These are phyloP conservation scores for Oryctolagus cuniculus DNA, from an alignment of 2,113 vertebrate species.

Conservation along the genomic window DNA sequence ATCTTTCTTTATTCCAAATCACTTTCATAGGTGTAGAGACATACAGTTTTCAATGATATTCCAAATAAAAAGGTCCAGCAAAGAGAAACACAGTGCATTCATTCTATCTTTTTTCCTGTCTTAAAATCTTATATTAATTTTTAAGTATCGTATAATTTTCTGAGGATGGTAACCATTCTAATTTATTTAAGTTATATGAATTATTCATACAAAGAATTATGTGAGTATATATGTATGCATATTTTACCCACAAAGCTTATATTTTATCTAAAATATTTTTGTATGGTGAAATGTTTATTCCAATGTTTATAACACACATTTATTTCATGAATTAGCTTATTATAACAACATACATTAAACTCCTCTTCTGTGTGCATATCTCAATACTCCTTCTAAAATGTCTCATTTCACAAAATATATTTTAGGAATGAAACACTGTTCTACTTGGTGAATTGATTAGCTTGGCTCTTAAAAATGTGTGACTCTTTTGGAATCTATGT, in stretches of 20 bases:
- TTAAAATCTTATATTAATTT: background rate
- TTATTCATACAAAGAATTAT: background rate
- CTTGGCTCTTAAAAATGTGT: slow-evolving; percentile 52
- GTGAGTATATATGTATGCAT: background rate
- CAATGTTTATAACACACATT: background rate
- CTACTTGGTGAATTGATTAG: slow-evolving; percentile 43
- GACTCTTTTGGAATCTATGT: background rate
- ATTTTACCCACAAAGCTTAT: background rate
- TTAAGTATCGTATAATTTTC: background rate
- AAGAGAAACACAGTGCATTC: background rate
- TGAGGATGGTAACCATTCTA: background rate
- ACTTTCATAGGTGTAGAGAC: background rate
- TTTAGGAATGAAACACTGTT: slow-evolving; percentile 20
- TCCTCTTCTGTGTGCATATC: background rate
- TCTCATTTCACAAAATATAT: background rate
- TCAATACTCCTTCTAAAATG: slow-evolving; percentile 21
- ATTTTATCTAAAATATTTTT: background rate
- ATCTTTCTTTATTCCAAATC: background rate
- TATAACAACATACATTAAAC: background rate
- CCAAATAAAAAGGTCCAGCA: background rate
- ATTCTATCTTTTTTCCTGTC: background rate
- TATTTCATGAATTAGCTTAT: background rate
- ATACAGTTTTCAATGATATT: background rate
- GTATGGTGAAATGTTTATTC: background rate
- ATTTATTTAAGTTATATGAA: background rate